These are phyloP conservation scores for Tenualosa thibaudeaui DNA, from an alignment of 2,797 vertebrate species.

Conservation along the genomic window DNA sequence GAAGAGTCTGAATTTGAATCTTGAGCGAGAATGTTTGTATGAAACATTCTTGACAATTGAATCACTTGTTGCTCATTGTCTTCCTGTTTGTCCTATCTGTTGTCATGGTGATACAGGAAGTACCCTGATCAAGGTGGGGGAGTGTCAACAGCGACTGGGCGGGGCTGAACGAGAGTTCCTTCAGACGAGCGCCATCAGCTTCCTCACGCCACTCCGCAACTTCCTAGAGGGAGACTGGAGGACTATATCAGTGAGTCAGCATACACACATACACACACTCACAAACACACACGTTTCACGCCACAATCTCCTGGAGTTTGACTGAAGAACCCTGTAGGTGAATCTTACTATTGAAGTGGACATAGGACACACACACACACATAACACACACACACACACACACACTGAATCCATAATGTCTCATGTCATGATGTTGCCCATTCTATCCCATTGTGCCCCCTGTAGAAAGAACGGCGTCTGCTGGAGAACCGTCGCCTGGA, in stretches of 20 bases:
- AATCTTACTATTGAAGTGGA: background rate
- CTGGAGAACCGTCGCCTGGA: slow-evolving; percentile 91
- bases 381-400: background rate
- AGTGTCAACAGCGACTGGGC: slow-evolving; percentile 85
- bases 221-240: slow-evolving; percentile 96
- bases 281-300: background rate
- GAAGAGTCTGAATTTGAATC: background rate
- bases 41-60: background rate
- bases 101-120: slow-evolving; percentile 71
- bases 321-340: no score
- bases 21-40: background rate
- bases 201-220: slow-evolving; percentile 88
- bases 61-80: background rate
- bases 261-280: background rate
- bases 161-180: slow-evolving; percentile 87
- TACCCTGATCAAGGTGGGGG: slow-evolving; percentile 87
- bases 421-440: no score
- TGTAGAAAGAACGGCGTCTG: slow-evolving; percentile 88
- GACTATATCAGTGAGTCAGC: slow-evolving; percentile 86
- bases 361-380: background rate
- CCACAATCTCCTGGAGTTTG: no score
- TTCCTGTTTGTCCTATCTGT: background rate
- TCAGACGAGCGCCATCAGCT: slow-evolving; percentile 84
- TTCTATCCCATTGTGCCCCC: background rate
- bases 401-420: background rate